Percentiles rank a stretch among this genome's conserved stretches.
phyloP scores from a whole-genome alignment of 2,888 invertebrate species.

The Andrena minutula region DNA sequence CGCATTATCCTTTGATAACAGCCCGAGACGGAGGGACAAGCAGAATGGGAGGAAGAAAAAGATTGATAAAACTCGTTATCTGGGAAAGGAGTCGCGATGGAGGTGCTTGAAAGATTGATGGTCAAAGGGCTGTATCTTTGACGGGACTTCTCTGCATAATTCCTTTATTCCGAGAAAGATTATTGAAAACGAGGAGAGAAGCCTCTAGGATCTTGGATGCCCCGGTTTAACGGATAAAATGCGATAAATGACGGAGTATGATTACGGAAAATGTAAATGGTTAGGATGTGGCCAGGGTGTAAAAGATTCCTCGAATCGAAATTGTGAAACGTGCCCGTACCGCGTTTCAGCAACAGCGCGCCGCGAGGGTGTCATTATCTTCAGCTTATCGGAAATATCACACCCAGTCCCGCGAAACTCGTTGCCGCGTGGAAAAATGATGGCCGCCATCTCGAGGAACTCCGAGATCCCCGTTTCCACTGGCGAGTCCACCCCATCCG shows the following conservation, averaged over 20 bases:
- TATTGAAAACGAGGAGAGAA: neutral
- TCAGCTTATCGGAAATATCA: constrained; percentile 24
- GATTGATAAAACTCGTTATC: constrained; percentile 41
- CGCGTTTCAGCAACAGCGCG: neutral
- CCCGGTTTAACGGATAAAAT: no score
- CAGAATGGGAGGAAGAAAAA: constrained; percentile 1
- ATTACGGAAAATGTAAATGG: no score
- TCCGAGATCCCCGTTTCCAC: constrained; percentile 48
- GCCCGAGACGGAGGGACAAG: constrained; percentile 1
- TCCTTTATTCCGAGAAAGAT: neutral
- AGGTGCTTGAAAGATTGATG: constrained; percentile 46
- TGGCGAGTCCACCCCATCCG: constrained; percentile 26
- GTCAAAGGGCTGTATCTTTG: constrained; percentile 30
- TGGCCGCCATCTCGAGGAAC: constrained; percentile 46
- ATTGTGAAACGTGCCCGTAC: no score
- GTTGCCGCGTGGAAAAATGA: constrained; percentile 48
- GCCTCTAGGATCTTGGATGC: neutral
- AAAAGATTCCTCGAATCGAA: no score
- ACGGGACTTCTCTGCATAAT: neutral
- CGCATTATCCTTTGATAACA: constrained; percentile 58
- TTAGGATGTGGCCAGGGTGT: no score
- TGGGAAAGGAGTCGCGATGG: constrained; percentile 35
- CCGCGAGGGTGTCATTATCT: neutral
- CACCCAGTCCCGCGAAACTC: constrained; percentile 31
- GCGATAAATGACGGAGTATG: no score